Percentiles rank a stretch among this genome's conserved stretches.
These are phyloP conservation scores for Holcopasites calliopsidis DNA, from an alignment of 1,140 invertebrate genomes.

Conservation along the genomic window DNA sequence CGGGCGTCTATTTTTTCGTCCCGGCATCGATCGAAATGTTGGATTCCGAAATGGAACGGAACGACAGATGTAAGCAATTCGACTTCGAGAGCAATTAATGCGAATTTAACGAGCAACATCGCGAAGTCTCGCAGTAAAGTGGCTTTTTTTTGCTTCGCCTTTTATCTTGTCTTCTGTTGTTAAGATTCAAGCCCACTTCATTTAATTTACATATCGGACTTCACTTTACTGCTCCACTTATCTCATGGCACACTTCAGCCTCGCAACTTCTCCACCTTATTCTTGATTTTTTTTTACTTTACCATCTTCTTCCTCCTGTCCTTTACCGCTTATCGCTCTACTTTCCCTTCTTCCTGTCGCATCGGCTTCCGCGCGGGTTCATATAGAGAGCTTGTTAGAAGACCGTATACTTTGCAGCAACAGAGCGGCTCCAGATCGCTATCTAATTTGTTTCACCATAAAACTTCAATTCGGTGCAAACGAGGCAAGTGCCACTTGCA, in stretches of 20 bases:
- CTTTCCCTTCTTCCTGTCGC: too few species aligned
- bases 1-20: not conserved
- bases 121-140: not conserved
- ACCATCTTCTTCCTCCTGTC: not conserved
- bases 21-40: not conserved
- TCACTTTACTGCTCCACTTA: constrained; percentile 1
- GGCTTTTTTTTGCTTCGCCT: not conserved
- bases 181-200: not conserved
- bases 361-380: too few species aligned
- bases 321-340: not conserved
- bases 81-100: too few species aligned
- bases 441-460: constrained; percentile 61
- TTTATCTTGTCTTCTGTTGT: not conserved
- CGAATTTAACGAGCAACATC: too few species aligned
- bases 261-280: too few species aligned
- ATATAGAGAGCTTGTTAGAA: constrained; percentile 17
- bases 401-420: constrained; percentile 29
- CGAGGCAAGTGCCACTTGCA: constrained; percentile 35
- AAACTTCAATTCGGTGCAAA: constrained; percentile 50
- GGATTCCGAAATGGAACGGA: too few species aligned
- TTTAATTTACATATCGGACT: constrained; percentile 4
- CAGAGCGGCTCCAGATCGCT: constrained; percentile 50
- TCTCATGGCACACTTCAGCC: not conserved
- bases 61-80: too few species aligned
- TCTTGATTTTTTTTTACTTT: too few species aligned